Evolutionary conservation across 2,888 invertebrate species (phyloP), one percentile per base, ranked within the genome.

Genomic region (Orgyia antiqua): DNA sequence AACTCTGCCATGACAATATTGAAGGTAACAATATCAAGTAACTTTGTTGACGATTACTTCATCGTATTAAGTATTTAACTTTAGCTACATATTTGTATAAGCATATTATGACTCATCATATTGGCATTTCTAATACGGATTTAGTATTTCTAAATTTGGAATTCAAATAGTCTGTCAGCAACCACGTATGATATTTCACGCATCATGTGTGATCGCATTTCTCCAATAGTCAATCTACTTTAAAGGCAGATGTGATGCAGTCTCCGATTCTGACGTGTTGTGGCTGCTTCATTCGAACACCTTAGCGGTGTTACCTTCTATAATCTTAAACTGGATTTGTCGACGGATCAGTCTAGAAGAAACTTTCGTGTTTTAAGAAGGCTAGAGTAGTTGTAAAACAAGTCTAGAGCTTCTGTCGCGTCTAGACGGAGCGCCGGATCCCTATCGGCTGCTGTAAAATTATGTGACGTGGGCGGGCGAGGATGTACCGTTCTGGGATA

Each of bases 381-480:
- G 44, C 50, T 42, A 41, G 58, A 67, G 55, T 46, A 42, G 75
- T 82, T 63, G 73, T 58, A 51, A 51, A 62, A 82, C 77, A 42
- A 65, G 77, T 84, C 72, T 76, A 68, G 72, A 54, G 53, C 58
- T 58, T 52, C 53, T 51, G 76, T 84, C 68, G 79, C 51, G 84
- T 86, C 84, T 86, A 86, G 84, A 86, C 84, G 71, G 62, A 41
- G 67, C 66, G 68, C 59, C 62, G 73, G 73, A 67, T 78, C 70
- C 57, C 75, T 77, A 79, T 78, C 80, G 74, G 68, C 59, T 63
- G 64, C 66, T 56, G 71, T 71, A 73, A 80, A 83, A 83, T 84
- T 80, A 79, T 79, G 75, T 76, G 78, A 75, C 67, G 67, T 58
- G 62, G 62, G 61, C 56, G 64, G 54, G 51, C 52, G 53, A 15